Evolutionary conservation across 2,113 vertebrate species (phyloP).

Genomic region (Trematomus loennbergii): DNA sequence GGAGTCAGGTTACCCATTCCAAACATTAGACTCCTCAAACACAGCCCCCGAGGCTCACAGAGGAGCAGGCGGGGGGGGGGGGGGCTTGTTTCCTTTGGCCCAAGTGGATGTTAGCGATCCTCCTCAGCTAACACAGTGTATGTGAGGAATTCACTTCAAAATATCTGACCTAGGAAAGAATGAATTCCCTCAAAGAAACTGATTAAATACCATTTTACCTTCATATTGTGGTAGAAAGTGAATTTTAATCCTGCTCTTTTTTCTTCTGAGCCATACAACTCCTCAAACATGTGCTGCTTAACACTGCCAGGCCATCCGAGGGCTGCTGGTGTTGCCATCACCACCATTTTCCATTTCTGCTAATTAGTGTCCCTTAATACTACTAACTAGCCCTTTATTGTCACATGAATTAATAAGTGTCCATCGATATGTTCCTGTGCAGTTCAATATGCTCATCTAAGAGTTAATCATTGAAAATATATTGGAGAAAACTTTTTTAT

Average conservation of each 20-base stretch:
- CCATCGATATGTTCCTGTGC: background rate
- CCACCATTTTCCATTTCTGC: too few relatives aligned
- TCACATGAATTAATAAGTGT: background rate
- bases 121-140: background rate
- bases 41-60: constrained; percentile 41
- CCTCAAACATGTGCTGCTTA: too few relatives aligned
- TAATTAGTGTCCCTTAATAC: too few relatives aligned
- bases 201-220: constrained; percentile 5
- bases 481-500: background rate
- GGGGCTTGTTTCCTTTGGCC: constrained; percentile 68
- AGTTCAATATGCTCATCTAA: background rate
- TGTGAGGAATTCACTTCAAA: constrained; percentile 37
- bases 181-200: background rate
- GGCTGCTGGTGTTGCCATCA: too few relatives aligned
- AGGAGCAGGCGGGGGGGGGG: constrained; percentile 14
- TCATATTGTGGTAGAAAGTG: background rate
- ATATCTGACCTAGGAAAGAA: constrained; percentile 31
- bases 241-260: too few relatives aligned
- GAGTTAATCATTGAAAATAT: background rate
- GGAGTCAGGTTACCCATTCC: constrained; percentile 64
- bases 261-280: too few relatives aligned
- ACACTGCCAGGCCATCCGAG: too few relatives aligned
- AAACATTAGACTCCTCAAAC: constrained; percentile 58
- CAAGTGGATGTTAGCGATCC: constrained; percentile 51
- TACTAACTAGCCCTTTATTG: background rate